A percentile compares a stretch with the other conserved stretches of the same genome.
Conservation (phyloP, 2,797 vertebrate genomes). For the Sarcophilus harrisii region DNA sequence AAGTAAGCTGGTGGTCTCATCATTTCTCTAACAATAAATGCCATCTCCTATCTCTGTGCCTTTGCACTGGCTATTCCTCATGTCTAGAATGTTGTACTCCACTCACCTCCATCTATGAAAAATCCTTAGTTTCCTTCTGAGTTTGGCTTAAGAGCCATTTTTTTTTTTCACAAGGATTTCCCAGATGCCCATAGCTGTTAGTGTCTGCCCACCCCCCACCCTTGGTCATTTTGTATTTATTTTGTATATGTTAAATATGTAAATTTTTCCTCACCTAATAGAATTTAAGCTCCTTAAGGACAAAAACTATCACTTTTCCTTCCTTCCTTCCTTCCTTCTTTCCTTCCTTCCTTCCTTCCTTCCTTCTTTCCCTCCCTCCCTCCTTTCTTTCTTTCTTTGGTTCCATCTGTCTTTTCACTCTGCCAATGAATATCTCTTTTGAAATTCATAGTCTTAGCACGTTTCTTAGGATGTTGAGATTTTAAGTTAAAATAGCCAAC, state of each 20-base stretch:
- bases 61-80: not conserved
- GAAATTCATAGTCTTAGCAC: not conserved
- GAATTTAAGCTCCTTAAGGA: not conserved
- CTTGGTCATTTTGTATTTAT: not conserved
- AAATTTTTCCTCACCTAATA: not conserved
- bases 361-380: not conserved
- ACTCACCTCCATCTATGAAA: no score
- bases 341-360: no score
- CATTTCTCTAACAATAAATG: not conserved
- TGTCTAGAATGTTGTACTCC: not conserved
- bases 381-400: not conserved
- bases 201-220: no score
- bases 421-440: not conserved
- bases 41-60: not conserved
- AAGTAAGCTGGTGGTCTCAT: not conserved
- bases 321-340: not conserved
- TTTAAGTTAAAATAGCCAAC: no score
- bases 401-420: not conserved
- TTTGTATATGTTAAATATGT: not conserved
- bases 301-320: not conserved
- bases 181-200: no score
- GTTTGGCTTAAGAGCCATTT: not conserved
- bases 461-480: not conserved
- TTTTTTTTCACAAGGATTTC: not conserved
- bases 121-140: not conserved